These are phyloP conservation scores for Hippocampus guttulatus DNA, from an alignment of 2,113 vertebrate genomes.

Conservation along the genomic window DNA sequence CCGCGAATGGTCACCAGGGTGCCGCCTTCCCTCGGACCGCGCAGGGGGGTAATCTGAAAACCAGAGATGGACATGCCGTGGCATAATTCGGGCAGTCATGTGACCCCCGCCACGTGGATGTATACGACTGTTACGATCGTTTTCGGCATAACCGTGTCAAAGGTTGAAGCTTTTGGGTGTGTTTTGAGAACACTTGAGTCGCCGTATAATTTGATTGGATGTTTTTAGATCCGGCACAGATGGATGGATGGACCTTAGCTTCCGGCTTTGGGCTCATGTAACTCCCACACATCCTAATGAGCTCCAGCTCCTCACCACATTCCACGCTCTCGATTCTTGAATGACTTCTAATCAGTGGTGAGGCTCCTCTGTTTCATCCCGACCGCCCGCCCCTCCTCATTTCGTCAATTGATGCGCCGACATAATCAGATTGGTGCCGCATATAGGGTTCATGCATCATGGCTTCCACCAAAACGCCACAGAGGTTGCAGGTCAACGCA, in stretches of 20 bases:
- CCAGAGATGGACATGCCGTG: not conserved
- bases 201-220: conserved; percentile 35
- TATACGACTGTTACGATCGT: no score
- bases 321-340: conserved; percentile 23
- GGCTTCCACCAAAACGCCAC: conserved; percentile 5
- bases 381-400: not conserved
- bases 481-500: not conserved
- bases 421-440: not conserved
- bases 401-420: not conserved
- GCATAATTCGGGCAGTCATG: not conserved
- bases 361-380: not conserved
- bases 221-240: not conserved
- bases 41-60: conserved; percentile 84
- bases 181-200: conserved; percentile 13
- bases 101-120: no score
- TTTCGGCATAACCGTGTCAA: no score
- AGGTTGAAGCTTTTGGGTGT: no score
- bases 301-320: conserved; percentile 19
- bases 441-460: not conserved
- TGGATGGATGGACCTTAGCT: not conserved
- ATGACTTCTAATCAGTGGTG: not conserved
- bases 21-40: conserved; percentile 91
- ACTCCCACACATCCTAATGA: conserved; percentile 1
- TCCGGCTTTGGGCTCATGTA: not conserved
- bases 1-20: conserved; percentile 95